A percentile compares a stretch with the other conserved stretches of the same genome.
Evolutionary conservation across 2,888 invertebrate species (phyloP).

Genomic region (Leucozona laternaria): DNA sequence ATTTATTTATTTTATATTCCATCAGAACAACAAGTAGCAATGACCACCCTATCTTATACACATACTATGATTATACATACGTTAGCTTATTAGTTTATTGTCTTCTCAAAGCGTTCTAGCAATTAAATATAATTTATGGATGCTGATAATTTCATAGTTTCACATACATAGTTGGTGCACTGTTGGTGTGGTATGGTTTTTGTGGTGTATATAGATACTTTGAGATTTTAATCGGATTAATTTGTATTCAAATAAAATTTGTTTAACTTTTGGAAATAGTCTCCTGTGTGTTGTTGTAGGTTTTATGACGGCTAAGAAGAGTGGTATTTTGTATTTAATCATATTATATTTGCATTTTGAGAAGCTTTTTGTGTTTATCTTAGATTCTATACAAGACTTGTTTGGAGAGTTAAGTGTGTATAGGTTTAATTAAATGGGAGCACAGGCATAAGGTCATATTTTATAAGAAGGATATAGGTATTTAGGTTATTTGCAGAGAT

Average conservation of each 20-base stretch:
- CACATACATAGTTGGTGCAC: background rate
- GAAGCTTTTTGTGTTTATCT: background rate
- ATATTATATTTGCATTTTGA: background rate
- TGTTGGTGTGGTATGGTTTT: background rate
- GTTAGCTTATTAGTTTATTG: slow-evolving; percentile 10
- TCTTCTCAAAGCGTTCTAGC: slow-evolving; percentile 16
- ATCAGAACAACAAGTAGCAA: slow-evolving; percentile 12
- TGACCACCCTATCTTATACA: background rate
- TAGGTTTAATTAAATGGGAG: background rate
- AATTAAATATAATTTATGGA: slow-evolving; percentile 29
- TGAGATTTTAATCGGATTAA: slow-evolving; percentile 1
- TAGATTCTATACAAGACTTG: background rate
- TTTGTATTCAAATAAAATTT: background rate
- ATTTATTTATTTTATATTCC: slow-evolving; percentile 13
- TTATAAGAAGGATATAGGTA: background rate
- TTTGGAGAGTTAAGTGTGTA: background rate
- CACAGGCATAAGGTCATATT: background rate
- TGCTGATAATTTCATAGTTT: slow-evolving; percentile 21
- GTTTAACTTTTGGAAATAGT: background rate
- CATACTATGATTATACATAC: background rate
- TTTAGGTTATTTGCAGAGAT: background rate
- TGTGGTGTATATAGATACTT: background rate
- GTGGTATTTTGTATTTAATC: background rate
- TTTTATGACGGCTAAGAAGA: background rate
- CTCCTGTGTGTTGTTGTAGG: background rate